These are phyloP conservation scores for Drosophila subobscura DNA, from an alignment of 1,140 invertebrate species.

Conservation along the genomic window DNA sequence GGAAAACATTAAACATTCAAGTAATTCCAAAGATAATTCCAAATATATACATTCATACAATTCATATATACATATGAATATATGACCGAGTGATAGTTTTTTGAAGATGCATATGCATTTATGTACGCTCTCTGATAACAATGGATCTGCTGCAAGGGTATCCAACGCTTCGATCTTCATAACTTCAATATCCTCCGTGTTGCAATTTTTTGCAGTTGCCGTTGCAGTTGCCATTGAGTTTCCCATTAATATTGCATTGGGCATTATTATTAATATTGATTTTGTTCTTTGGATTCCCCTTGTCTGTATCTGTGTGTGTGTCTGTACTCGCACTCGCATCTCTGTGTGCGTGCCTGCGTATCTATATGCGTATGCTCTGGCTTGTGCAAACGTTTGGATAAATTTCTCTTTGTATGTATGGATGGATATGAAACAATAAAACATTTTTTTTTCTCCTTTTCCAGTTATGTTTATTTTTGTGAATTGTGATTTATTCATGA, in stretches of 20 bases:
- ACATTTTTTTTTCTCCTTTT: slow-evolving; percentile 22
- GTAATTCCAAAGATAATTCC: too few relatives aligned
- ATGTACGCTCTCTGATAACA: too few relatives aligned
- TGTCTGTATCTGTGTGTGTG: slow-evolving; percentile 48
- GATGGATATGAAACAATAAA: slow-evolving; percentile 44
- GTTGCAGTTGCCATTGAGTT: slow-evolving; percentile 55
- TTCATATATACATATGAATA: too few relatives aligned
- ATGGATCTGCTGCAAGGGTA: too few relatives aligned
- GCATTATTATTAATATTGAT: slow-evolving; percentile 76
- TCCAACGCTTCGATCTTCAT: too few relatives aligned
- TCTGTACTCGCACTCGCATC: slow-evolving; percentile 36
- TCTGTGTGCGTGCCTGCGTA: slow-evolving; percentile 29
- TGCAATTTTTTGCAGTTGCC: too few relatives aligned
- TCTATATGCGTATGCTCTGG: slow-evolving; percentile 37
- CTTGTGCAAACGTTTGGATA: slow-evolving; percentile 76
- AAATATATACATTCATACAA: too few relatives aligned
- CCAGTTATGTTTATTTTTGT: slow-evolving; percentile 20
- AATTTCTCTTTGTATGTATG: slow-evolving; percentile 69
- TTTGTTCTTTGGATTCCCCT: slow-evolving; percentile 69
- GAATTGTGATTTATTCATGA: slow-evolving; percentile 74
- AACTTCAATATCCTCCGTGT: too few relatives aligned
- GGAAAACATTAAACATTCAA: too few relatives aligned
- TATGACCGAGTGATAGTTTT: too few relatives aligned
- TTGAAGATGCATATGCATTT: too few relatives aligned
- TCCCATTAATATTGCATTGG: slow-evolving; percentile 78